Base-by-base conservation (phyloP, 2,113 vertebrate genomes). In the Lepus americanus region DNA sequence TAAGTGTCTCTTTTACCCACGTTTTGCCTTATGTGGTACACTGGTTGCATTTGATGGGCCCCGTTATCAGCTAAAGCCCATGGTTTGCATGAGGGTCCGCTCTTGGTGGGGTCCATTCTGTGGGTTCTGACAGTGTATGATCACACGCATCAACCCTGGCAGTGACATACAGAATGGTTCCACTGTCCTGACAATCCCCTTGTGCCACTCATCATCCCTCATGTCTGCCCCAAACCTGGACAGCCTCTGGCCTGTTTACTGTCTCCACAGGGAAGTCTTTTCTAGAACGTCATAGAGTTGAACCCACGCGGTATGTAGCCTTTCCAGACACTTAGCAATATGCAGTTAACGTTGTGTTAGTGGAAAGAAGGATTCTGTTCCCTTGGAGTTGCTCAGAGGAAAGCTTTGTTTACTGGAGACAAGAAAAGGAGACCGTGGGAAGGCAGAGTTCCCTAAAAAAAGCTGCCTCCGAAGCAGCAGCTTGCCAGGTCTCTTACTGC, bases 271-370 rank as follows among this genome's bases (percentile, higher is more conserved):
- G 49, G 73, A 83, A 33, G 12, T 36, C 70, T 88, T 61, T 73
- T 61, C 66, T 36, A 88, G 87, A 95, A 90, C 59, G 51, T 20
- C 49, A 9, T 13, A 20, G 31, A 36, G 66, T 79, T 81, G 36
- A 9, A 66, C 69, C 39, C 74, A 31, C 31, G 64, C 0, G 39
- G 25, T 51, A 53, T 2, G 27, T 29, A 23, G 36, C 27, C 55
- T 73, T 87, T 74, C 64, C 63, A 67, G 29, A 51, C 55, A 29
- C 74, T 39, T 66, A 79, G 44, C 33, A 31, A 67, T 67, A 36
- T 13, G 39, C 2, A 12, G 70, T 79, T 74, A 49, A 61, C 19
- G 9, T 84, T 83, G 55, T 20, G 55, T 16, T 59, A 19, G 55
- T 59, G 55, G 55, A 59, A 59, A 14, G 14, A 59, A 59, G 55